These are phyloP conservation scores for Doris montereyensis DNA, from an alignment of 2,888 invertebrate species.

Conservation along the genomic window DNA sequence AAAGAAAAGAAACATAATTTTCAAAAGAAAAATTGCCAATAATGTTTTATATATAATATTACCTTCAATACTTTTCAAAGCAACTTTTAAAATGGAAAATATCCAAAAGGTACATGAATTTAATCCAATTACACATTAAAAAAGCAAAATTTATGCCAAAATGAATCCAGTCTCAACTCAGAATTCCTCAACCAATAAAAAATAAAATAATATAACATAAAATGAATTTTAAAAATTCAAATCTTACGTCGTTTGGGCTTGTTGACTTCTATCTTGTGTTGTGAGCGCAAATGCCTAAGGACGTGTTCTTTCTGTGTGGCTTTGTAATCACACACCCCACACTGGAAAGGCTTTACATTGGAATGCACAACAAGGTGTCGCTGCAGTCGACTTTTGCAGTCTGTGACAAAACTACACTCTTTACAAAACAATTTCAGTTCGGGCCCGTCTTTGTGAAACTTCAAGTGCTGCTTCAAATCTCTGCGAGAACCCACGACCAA, in stretches of 20 bases:
- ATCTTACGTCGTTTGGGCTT: slow-evolving; percentile 37
- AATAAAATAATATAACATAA: too few species aligned
- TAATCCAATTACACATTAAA: too few species aligned
- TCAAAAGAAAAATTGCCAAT: too few species aligned
- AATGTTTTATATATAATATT: too few species aligned
- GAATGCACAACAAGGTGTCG: slow-evolving; percentile 67
- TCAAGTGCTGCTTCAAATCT: slow-evolving; percentile 69
- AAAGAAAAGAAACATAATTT: too few species aligned
- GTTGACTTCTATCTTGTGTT: slow-evolving; percentile 62
- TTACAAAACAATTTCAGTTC: slow-evolving; percentile 71
- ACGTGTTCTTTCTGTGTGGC: slow-evolving; percentile 70
- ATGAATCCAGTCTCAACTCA: too few species aligned
- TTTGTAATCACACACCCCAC: slow-evolving; percentile 66
- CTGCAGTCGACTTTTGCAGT: slow-evolving; percentile 68
- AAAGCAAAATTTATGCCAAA: too few species aligned
- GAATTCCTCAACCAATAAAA: too few species aligned
- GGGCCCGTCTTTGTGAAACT: slow-evolving; percentile 66
- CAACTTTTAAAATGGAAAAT: too few species aligned
- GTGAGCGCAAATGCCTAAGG: slow-evolving; percentile 62
- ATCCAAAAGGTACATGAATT: too few species aligned
- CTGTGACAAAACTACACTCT: slow-evolving; percentile 69
- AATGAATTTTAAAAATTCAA: too few species aligned
- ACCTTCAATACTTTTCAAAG: too few species aligned
- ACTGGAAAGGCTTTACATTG: slow-evolving; percentile 66
- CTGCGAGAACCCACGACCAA: slow-evolving; percentile 59